Base-by-base conservation (phyloP, 1,140 invertebrate genomes). In the Globodera rostochiensis region DNA sequence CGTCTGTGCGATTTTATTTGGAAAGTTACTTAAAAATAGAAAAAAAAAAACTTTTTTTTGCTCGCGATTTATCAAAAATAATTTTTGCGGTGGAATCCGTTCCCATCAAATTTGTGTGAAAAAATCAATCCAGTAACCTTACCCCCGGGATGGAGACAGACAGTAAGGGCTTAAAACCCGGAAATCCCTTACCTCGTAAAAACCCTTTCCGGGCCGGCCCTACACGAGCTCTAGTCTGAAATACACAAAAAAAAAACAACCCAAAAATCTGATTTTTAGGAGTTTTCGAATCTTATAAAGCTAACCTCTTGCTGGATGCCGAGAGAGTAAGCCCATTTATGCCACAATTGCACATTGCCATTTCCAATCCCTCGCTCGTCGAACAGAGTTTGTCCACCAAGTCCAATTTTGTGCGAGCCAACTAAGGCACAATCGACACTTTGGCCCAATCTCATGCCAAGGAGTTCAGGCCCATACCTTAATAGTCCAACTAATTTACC, bases 1-100 rank as follows among this genome's bases (percentile, higher is more conserved):
- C 25, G 88, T 69, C 45, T 86, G 77, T 15, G 86, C 86, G 8
- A 71, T 45, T 74, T 79, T 86, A 67, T 83, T 80, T 50, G 9
- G 49, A 6, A 21, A 80, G 9, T 76, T 80, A 7, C 21, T 13
- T 66, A 5, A 19, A 7, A 53, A 45, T 7, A 80, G 5, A 8
- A 13, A 46, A 36, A 36, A 36, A 36, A 36, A 36, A 2, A 36
- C 25, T 1, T 2, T 36, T 36, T 36, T 36, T 36, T 36, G 25
- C 25, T 36, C 25, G 25, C 25, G 25, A 36, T 36, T 36, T 36
- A 36, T 36, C 25, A 36, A 36, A 36, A 36, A 36, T 36, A 36
- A 36, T 36, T 36, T 36, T 36, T 2, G 2, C 25, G 25, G 25
- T 2, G 25, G 25, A 36, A 36, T 36, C 25, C 25, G 25, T 36